Conservation (phyloP, 2,113 vertebrate species). For the Esox niger region DNA sequence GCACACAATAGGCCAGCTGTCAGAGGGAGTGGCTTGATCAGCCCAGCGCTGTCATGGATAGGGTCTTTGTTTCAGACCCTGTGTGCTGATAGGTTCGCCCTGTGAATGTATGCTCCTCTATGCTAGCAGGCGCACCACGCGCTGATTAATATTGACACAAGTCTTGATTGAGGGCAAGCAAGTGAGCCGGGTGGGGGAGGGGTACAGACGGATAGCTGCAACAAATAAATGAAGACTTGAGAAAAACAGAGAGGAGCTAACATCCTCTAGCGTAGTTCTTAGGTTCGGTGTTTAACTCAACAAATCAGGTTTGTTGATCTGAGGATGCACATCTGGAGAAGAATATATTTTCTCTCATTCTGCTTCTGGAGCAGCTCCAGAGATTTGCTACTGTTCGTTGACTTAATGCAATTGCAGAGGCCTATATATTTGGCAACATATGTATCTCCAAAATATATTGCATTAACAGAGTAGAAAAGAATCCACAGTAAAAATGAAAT, state of each 20-base stretch:
- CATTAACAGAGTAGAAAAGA: no score
- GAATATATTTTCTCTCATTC: no score
- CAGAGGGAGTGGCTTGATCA: slow-evolving; percentile 58
- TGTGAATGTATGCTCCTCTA: slow-evolving; percentile 4
- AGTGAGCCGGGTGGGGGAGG: slow-evolving; percentile 24
- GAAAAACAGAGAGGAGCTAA: slow-evolving; percentile 16
- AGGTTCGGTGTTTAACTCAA: neutral
- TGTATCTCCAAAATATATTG: neutral
- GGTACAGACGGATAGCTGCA: slow-evolving; percentile 12
- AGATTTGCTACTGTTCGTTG: neutral
- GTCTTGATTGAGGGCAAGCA: slow-evolving; percentile 34
- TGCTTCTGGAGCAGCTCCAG: no score
- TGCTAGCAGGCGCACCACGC: slow-evolving; percentile 10
- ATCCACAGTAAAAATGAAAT: no score
- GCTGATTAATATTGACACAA: slow-evolving; percentile 55
- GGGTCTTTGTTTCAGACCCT: slow-evolving; percentile 48
- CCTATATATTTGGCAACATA: neutral
- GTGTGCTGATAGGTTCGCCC: slow-evolving; percentile 40
- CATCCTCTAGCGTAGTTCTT: neutral
- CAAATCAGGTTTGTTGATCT: neutral
- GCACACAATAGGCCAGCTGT: slow-evolving; percentile 71
- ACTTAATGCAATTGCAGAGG: no score
- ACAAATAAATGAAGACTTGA: slow-evolving; percentile 14
- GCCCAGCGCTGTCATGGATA: slow-evolving; percentile 53
- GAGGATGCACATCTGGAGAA: neutral